These are phyloP conservation scores for Laticauda laticaudata DNA, from an alignment of 2,113 vertebrate species.

Conservation along the genomic window DNA sequence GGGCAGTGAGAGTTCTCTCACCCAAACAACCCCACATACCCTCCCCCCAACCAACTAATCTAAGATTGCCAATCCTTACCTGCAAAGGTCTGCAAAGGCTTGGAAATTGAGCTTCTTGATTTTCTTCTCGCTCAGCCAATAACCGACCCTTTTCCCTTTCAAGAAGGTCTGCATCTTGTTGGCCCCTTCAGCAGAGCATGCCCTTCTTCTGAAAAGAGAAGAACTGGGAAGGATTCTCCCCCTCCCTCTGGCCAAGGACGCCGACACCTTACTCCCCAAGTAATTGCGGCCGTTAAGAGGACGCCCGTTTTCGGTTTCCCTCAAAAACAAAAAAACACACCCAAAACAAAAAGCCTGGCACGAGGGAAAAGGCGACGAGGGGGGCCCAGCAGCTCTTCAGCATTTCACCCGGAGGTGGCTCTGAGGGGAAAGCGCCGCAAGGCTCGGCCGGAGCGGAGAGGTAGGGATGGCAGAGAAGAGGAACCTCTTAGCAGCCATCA, in stretches of 20 bases:
- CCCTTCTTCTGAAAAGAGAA: background rate
- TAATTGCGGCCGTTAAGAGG: background rate
- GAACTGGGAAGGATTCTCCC: background rate
- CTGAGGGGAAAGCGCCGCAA: background rate
- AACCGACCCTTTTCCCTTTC: slow-evolving; percentile 90
- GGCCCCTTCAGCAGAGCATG: slow-evolving; percentile 24
- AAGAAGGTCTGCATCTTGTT: slow-evolving; percentile 93
- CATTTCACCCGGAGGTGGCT: background rate
- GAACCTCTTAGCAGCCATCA: slow-evolving; percentile 11
- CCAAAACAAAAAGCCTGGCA: background rate
- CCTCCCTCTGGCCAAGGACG: background rate
- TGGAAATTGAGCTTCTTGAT: slow-evolving; percentile 97
- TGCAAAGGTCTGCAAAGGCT: slow-evolving; percentile 95
- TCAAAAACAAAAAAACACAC: no score
- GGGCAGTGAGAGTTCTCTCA: background rate
- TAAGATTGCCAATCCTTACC: slow-evolving; percentile 66
- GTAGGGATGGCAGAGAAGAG: background rate
- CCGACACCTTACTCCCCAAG: background rate
- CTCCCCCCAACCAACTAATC: background rate
- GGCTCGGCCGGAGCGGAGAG: background rate
- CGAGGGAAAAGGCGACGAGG: background rate
- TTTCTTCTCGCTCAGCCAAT: slow-evolving; percentile 98
- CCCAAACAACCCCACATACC: background rate
- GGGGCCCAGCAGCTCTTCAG: background rate
- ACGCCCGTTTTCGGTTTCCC: background rate